phyloP scores from a whole-genome alignment of 2,113 vertebrate species.

The Podocnemis expansa region DNA sequence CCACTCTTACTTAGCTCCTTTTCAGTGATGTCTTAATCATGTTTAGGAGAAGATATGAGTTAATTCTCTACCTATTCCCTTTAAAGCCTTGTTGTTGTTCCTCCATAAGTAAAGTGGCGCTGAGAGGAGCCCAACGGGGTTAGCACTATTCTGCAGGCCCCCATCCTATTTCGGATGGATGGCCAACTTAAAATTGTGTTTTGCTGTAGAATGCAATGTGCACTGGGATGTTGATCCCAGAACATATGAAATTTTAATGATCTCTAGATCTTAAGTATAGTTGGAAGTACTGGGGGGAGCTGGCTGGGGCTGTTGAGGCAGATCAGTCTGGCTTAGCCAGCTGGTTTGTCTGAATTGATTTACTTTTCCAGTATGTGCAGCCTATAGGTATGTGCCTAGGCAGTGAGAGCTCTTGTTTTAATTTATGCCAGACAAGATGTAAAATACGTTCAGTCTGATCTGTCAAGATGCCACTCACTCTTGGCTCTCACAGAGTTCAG shows the following conservation, averaged over 20 bases:
- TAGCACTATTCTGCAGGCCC: background rate
- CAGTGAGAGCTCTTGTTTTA: background rate
- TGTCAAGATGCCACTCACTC: background rate
- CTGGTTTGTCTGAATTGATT: background rate
- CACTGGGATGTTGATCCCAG: background rate
- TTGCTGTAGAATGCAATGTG: background rate
- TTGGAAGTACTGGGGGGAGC: background rate
- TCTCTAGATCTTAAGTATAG: background rate
- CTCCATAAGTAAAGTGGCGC: background rate
- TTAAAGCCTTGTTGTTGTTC: background rate
- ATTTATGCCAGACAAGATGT: background rate
- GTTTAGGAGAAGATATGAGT: background rate
- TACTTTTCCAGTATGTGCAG: background rate
- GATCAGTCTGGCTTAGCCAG: background rate
- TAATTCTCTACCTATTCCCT: background rate
- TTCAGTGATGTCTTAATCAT: background rate
- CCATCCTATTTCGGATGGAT: background rate
- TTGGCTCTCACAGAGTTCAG: background rate
- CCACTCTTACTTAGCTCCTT: background rate
- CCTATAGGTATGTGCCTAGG: accelerated
- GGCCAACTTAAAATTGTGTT: background rate
- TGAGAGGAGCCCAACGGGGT: background rate
- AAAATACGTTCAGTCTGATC: background rate
- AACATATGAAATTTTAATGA: background rate
- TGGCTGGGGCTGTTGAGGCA: background rate